These are phyloP conservation scores for Zaprionus davidi DNA, from an alignment of 1,140 invertebrate species.

Conservation along the genomic window DNA sequence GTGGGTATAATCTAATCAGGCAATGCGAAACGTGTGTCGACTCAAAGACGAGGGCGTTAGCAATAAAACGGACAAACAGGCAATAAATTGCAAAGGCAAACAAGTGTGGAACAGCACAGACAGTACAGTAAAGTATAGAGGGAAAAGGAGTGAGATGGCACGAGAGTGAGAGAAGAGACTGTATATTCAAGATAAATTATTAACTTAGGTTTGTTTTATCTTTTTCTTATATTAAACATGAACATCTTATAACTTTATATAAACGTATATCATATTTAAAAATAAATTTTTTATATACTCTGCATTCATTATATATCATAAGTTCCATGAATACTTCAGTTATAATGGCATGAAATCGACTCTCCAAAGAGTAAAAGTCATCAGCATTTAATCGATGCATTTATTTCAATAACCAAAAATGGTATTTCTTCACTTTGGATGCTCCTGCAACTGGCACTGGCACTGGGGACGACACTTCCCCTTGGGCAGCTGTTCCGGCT, in stretches of 20 bases:
- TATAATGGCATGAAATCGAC: not conserved
- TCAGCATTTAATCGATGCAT: not conserved
- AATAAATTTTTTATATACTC: not conserved
- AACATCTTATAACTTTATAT: not conserved
- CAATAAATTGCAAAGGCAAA: constrained; percentile 46
- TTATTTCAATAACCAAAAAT: not conserved
- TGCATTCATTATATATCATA: not conserved
- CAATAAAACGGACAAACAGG: constrained; percentile 55
- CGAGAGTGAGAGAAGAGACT: not conserved
- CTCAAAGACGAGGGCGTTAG: constrained; percentile 38
- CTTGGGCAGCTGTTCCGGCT: constrained; percentile 31
- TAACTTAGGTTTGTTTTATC: not conserved
- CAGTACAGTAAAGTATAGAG: not conserved
- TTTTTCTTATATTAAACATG: not conserved
- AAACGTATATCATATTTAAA: not conserved
- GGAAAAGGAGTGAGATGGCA: not conserved
- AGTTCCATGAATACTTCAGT: not conserved
- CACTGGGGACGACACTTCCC: not conserved
- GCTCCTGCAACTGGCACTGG: not conserved
- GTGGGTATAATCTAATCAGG: constrained; percentile 62
- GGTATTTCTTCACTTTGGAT: not conserved
- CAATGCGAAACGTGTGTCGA: constrained; percentile 69
- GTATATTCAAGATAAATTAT: not conserved
- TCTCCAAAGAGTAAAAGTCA: not conserved
- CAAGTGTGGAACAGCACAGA: constrained; percentile 16